A percentile compares a stretch with the other conserved stretches of the same genome.
Evolutionary conservation across 2,888 invertebrate genomes (phyloP).

Genomic region (Rotaria sp.): DNA sequence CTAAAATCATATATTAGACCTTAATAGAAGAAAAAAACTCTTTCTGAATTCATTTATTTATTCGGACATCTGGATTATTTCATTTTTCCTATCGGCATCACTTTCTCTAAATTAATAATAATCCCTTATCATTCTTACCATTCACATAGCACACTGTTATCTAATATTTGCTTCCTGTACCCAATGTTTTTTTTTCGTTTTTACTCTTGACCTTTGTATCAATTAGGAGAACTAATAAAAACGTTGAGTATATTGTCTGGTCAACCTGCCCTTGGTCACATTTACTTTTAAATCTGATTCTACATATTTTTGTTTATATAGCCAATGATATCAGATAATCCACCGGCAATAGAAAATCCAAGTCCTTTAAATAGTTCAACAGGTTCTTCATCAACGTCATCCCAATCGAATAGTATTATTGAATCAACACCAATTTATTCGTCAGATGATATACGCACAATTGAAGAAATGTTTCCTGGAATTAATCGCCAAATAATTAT

Average conservation of each 20-base stretch:
- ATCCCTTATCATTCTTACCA: too few relatives aligned
- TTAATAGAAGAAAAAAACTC: too few relatives aligned
- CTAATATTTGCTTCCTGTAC: too few relatives aligned
- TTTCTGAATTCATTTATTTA: too few relatives aligned
- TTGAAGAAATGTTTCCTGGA: slow-evolving; percentile 91
- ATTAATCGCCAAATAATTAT: slow-evolving; percentile 84
- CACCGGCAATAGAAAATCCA: background rate
- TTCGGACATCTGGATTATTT: too few relatives aligned
- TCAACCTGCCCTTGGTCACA: too few relatives aligned
- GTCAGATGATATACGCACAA: slow-evolving; percentile 55
- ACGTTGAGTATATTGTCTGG: background rate
- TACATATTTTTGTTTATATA: background rate
- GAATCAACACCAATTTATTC: slow-evolving; percentile 43
- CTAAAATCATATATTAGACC: background rate
- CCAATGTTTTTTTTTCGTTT: too few relatives aligned
- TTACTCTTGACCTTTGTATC: too few relatives aligned
- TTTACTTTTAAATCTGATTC: background rate
- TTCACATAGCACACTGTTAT: too few relatives aligned
- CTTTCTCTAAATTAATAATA: too few relatives aligned
- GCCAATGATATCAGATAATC: background rate
- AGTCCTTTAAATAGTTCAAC: background rate
- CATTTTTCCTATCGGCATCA: too few relatives aligned
- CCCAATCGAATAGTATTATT: background rate
- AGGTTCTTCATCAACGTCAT: background rate
- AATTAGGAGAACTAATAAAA: too few relatives aligned